Conservation (phyloP, 1,140 invertebrate genomes). For the Bilobella aurantiaca region DNA sequence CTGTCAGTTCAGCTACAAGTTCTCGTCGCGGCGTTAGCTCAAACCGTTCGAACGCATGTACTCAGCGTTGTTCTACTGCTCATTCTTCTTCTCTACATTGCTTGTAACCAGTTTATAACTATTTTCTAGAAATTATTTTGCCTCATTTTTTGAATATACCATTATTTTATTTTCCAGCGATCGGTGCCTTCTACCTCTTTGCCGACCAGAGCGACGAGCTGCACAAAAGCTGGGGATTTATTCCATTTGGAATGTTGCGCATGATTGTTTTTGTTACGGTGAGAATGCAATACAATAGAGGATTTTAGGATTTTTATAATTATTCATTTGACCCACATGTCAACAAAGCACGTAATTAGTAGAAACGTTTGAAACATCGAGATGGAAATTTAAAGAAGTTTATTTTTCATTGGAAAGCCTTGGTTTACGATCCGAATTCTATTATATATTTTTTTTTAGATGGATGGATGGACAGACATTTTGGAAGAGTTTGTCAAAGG, state of each 20-base stretch:
- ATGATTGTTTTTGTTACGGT: constrained; percentile 1
- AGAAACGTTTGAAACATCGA: too few relatives aligned
- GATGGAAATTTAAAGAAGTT: too few relatives aligned
- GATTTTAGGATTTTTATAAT: too few relatives aligned
- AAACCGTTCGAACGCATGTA: constrained; percentile 26
- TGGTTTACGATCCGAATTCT: too few relatives aligned
- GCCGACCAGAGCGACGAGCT: neutral
- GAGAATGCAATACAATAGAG: too few relatives aligned
- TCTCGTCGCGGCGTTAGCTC: constrained; percentile 21
- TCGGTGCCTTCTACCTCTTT: constrained; percentile 27
- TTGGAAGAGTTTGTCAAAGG: neutral
- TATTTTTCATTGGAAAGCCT: too few relatives aligned
- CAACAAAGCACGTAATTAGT: too few relatives aligned
- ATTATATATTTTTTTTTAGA: too few relatives aligned
- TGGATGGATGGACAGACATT: constrained; percentile 27
- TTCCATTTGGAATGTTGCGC: constrained; percentile 22
- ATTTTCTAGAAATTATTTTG: too few relatives aligned
- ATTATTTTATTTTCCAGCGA: neutral
- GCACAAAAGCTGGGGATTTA: constrained; percentile 11
- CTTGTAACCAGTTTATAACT: neutral
- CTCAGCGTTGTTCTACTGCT: constrained; percentile 27
- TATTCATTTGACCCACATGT: too few relatives aligned
- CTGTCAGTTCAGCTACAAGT: constrained; percentile 28
- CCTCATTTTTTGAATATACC: neutral
- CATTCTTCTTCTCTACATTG: constrained; percentile 26